Conservation (phyloP, 1,140 invertebrate genomes). For the Lucilia cuprina region DNA sequence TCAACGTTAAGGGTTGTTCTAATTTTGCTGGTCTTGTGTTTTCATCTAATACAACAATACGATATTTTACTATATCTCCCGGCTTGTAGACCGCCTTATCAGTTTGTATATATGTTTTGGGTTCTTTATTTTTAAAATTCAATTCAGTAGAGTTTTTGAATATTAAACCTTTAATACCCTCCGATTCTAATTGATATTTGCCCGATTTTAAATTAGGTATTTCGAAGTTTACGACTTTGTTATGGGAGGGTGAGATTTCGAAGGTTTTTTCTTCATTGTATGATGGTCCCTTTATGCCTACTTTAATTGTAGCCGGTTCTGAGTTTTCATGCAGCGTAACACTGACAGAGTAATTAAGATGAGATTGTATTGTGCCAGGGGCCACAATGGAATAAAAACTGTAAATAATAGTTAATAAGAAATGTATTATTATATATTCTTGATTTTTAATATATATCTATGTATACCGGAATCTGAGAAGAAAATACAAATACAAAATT, state of each 20-base stretch:
- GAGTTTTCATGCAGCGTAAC: constrained; percentile 72
- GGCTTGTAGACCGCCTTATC: constrained; percentile 95
- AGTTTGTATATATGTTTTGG: constrained; percentile 91
- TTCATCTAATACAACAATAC: constrained; percentile 81
- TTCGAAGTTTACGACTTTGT: constrained; percentile 71
- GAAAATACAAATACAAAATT: too few relatives aligned
- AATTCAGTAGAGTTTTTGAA: constrained; percentile 78
- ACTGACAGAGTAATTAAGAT: constrained; percentile 82
- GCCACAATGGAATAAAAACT: constrained; percentile 82
- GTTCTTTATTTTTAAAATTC: constrained; percentile 82
- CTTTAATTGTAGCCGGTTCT: constrained; percentile 70
- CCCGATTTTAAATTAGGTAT: constrained; percentile 77
- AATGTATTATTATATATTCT: too few relatives aligned
- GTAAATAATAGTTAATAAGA: constrained; percentile 37
- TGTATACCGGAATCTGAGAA: too few relatives aligned
- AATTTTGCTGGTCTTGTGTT: constrained; percentile 71
- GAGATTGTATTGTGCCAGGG: constrained; percentile 80
- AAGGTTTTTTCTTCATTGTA: constrained; percentile 74
- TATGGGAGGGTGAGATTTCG: constrained; percentile 73
- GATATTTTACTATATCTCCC: constrained; percentile 81
- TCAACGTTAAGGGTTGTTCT: constrained; percentile 43
- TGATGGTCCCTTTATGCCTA: constrained; percentile 76
- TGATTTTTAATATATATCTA: too few relatives aligned
- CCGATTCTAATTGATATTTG: constrained; percentile 76
- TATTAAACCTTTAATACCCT: constrained; percentile 74